Evolutionary conservation across 2,797 vertebrate genomes (phyloP), one percentile per base, ranked within the genome.

Genomic region (Mallotus villosus): DNA sequence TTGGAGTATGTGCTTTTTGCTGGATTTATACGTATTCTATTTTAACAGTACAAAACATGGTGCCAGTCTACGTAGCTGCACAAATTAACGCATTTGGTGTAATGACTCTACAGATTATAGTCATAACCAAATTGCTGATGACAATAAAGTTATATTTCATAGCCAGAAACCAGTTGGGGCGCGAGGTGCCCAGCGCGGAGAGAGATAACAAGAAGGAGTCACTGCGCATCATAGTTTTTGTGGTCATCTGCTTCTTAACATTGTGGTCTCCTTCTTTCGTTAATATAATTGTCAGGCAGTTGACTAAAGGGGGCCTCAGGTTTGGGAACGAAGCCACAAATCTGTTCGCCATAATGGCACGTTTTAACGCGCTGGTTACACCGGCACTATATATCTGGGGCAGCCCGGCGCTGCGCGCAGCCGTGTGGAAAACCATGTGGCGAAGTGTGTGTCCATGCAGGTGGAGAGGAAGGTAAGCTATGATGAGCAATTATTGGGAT

Each of bases 241-340:
- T 94, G 74, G 94, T 94, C 0, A 92, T 94, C 1, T 92, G 86
- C 37, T 94, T 93, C 74, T 63, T 94, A 78, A 80, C 75, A 9
- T 77, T 94, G n/a, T 94, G 94, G 93, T 85, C 87, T 76, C 94
- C 93, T 0, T 92, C 92, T 0, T 94, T 94, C 71, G 77, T 93
- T 3, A 93, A 93, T 27, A 90, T 92, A 0, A 92, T 93, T 19
- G 86, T 90, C 29, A 80, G 88, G 24, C 90, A 91, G 78, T 14
- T 93, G 63, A 91, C 85, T 0, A 77, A 70, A 0, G 70, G 72
- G 4, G 92, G 91, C 0, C 25, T 94, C 32, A 83, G 49, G 58
- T 94, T 93, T 37, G 85, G 82, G 29, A 93, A 93, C 29, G 93
- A 94, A 72, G 93, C 91, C 61, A 93, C 92, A 0, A 94, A 94